Conservation (phyloP, 2,888 invertebrate species). For the Perithous albicinctus region DNA sequence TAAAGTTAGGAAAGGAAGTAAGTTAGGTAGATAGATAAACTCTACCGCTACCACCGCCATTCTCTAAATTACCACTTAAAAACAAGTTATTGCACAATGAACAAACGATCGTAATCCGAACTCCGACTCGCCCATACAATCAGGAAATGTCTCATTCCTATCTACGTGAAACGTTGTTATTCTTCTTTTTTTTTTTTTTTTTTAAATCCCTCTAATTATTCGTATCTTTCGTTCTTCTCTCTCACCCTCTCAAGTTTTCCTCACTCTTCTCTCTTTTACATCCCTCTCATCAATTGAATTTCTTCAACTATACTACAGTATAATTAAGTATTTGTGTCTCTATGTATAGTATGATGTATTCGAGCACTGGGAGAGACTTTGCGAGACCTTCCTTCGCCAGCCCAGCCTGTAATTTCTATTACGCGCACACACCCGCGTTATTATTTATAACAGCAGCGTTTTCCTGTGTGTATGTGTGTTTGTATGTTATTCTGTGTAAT, state of each 20-base stretch:
- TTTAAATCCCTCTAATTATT: not conserved
- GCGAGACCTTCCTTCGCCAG: not conserved
- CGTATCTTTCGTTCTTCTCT: conserved; percentile 38
- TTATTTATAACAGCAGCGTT: conserved; percentile 48
- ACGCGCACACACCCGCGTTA: conserved; percentile 34
- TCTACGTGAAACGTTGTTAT: conserved; percentile 34
- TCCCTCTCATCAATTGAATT: conserved; percentile 24
- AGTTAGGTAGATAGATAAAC: conserved; percentile 66
- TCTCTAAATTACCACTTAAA: conserved; percentile 47
- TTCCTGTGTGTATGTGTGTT: not conserved
- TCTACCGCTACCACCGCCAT: conserved; percentile 70
- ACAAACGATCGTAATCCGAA: conserved; percentile 74
- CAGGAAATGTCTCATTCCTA: conserved; percentile 42
- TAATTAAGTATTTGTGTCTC: conserved; percentile 44
- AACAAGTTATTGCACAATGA: conserved; percentile 80
- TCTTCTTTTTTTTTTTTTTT: conserved; percentile 32
- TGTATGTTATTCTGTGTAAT: not conserved
- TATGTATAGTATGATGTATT: conserved; percentile 42
- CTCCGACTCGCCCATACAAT: conserved; percentile 14
- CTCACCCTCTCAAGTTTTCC: conserved; percentile 1
- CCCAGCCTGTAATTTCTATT: conserved; percentile 25
- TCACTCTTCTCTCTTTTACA: not conserved
- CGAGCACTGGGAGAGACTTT: not conserved
- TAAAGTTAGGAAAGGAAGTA: conserved; percentile 33
- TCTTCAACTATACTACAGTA: conserved; percentile 48